Percentiles rank a stretch among this genome's conserved stretches.
Conservation (phyloP, 2,113 vertebrate species). For the Atractosteus spatula region DNA sequence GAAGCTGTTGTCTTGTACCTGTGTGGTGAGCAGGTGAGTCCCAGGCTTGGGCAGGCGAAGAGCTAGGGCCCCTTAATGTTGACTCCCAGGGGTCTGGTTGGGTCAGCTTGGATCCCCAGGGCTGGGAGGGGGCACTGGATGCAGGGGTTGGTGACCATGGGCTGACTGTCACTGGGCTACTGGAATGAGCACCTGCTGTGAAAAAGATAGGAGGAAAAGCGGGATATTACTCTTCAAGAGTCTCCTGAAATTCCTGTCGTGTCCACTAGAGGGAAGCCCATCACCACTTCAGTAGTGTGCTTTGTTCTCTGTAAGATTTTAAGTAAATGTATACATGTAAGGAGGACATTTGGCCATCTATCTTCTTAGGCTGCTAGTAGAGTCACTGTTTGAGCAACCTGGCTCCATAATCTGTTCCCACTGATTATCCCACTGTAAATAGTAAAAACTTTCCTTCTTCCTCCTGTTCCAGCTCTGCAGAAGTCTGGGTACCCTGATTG, state of each 20-base stretch:
- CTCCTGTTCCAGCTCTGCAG: too few species aligned
- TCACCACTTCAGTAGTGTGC: too few species aligned
- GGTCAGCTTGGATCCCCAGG: constrained; percentile 60
- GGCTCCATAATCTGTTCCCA: too few species aligned
- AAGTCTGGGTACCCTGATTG: too few species aligned
- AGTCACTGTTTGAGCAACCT: too few species aligned
- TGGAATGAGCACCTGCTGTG: constrained; percentile 40
- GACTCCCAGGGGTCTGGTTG: constrained; percentile 78
- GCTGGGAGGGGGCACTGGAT: constrained; percentile 48
- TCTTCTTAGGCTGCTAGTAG: too few species aligned
- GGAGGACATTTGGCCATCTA: too few species aligned
- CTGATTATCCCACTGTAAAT: too few species aligned
- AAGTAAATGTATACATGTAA: too few species aligned
- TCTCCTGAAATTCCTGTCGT: neutral
- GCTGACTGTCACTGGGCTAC: constrained; percentile 30
- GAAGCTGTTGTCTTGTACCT: constrained; percentile 42
- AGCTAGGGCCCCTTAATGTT: constrained; percentile 52
- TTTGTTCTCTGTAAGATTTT: too few species aligned
- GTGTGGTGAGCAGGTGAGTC: constrained; percentile 30
- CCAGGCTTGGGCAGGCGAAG: constrained; percentile 41
- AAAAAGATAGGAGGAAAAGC: neutral
- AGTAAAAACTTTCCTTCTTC: too few species aligned
- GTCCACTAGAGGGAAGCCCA: too few species aligned
- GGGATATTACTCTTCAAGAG: neutral
- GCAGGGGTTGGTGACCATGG: constrained; percentile 55